A percentile compares a stretch with the other conserved stretches of the same genome.
Conservation (phyloP, 2,113 vertebrate species). For the Dasyprocta punctata region DNA sequence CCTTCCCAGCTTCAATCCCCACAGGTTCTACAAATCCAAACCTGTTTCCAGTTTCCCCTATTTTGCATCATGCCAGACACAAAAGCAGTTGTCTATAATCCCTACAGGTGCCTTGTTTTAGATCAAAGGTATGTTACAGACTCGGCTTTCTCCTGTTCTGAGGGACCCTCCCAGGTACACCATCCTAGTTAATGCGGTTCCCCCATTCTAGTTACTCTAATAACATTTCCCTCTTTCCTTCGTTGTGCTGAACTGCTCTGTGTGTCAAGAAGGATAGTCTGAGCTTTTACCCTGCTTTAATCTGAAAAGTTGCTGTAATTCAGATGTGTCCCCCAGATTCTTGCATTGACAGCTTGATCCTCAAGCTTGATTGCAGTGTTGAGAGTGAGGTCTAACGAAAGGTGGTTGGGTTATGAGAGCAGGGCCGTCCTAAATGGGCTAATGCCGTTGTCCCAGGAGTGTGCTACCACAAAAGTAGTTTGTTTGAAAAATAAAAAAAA, state of each 20-base stretch:
- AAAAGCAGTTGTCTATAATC: background rate
- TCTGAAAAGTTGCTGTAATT: background rate
- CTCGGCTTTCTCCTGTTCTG: background rate
- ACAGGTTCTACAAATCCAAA: background rate
- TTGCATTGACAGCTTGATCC: background rate
- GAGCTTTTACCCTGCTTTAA: background rate
- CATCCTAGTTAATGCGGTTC: background rate
- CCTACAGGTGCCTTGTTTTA: background rate
- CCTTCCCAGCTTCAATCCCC: background rate
- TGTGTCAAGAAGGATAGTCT: constrained; percentile 26
- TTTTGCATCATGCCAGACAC: background rate
- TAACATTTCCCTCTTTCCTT: background rate
- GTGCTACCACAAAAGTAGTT: background rate
- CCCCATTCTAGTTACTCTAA: background rate
- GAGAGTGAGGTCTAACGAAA: background rate
- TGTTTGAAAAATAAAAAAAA: background rate
- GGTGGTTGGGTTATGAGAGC: background rate
- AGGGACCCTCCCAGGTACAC: background rate
- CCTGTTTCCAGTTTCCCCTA: background rate
- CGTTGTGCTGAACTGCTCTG: background rate
- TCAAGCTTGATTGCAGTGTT: too few relatives aligned
- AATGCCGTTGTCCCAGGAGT: background rate
- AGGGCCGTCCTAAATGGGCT: background rate
- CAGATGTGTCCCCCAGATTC: background rate
- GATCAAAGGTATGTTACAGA: background rate